Evolutionary conservation across 2,797 vertebrate genomes (phyloP).

Genomic region (Eulemur mongoz): DNA sequence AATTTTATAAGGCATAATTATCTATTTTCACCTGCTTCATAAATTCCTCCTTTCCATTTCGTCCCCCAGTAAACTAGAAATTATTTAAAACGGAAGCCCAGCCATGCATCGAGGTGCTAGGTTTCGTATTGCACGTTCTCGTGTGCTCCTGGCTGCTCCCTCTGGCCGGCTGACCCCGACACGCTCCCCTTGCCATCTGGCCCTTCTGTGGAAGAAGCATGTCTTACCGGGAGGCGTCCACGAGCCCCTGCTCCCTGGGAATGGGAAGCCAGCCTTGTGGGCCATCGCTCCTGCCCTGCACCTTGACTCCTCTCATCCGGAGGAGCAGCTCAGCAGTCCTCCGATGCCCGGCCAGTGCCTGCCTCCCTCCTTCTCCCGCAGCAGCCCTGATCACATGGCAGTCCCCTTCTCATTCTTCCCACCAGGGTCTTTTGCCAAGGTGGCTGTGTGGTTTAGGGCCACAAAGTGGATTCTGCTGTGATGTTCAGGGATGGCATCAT

Average conservation of each 20-base stretch:
- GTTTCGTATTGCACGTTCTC: background rate
- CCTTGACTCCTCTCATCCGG: background rate
- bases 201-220: background rate
- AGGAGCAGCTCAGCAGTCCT: background rate
- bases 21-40: constrained; percentile 77
- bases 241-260: background rate
- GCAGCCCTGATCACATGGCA: accelerated
- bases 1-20: constrained; percentile 78
- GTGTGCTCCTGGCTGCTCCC: accelerated
- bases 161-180: background rate
- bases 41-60: constrained; percentile 73
- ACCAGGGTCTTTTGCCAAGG: background rate
- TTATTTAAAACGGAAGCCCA: constrained; percentile 60
- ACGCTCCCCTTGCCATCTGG: background rate
- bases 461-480: background rate
- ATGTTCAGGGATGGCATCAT: background rate
- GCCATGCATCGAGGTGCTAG: background rate
- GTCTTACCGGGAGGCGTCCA: background rate
- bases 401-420: background rate
- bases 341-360: accelerated
- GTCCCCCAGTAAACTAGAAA: constrained; percentile 64
- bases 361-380: too few species aligned
- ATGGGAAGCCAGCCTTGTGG: background rate
- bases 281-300: too few species aligned
- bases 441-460: background rate